Evolutionary conservation across 2,888 invertebrate genomes (phyloP).

Genomic region (Dusona sp.): DNA sequence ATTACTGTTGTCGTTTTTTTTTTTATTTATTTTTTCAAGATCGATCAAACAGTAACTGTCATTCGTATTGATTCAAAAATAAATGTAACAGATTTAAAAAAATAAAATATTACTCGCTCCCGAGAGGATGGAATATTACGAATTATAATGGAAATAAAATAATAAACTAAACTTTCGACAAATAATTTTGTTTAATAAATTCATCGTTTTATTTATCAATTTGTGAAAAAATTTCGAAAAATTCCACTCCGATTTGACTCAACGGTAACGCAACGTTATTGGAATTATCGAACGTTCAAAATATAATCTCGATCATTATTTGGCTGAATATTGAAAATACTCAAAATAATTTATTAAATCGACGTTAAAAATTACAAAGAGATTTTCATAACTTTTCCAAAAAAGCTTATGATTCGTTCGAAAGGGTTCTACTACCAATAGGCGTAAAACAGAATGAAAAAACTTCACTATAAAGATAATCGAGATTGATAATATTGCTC

Average conservation of each 20-base stretch:
- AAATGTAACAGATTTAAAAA: not conserved
- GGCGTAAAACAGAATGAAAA: not conserved
- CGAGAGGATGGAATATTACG: not conserved
- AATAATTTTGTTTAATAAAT: too few species aligned
- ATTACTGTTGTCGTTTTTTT: not conserved
- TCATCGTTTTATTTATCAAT: too few species aligned
- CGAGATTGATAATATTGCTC: slow-evolving; percentile 6
- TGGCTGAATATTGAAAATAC: not conserved
- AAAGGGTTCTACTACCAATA: not conserved
- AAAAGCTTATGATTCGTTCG: too few species aligned
- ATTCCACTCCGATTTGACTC: not conserved
- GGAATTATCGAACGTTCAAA: not conserved
- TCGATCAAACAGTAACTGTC: not conserved
- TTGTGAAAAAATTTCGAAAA: not conserved
- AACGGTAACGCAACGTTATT: too few species aligned
- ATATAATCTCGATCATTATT: not conserved
- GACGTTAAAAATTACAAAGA: too few species aligned
- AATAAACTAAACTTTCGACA: not conserved
- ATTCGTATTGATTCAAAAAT: not conserved
- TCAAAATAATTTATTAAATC: not conserved
- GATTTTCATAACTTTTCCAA: not conserved
- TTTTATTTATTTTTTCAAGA: not conserved
- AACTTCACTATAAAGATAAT: not conserved
- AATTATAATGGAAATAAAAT: not conserved
- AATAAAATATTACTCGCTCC: not conserved